Base-by-base conservation (phyloP, 2,797 vertebrate species). In the Gastrophryne carolinensis region DNA sequence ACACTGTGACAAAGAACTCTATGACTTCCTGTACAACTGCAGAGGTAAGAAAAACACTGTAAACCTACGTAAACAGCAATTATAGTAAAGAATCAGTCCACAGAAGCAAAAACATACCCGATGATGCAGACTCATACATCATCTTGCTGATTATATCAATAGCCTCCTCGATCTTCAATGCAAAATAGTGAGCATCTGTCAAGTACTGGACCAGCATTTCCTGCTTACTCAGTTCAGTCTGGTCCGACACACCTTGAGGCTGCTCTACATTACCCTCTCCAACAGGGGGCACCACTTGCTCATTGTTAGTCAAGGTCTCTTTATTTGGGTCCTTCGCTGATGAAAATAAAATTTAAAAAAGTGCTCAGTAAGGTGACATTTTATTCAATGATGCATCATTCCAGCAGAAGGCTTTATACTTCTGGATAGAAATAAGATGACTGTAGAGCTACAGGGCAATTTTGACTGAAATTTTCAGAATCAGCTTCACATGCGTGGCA, bases 21-120 rank as follows among this genome's bases (percentile, higher is more conserved):
- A 98, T 94, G 1, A 94, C 93, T 86, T 99, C 96, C 85, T 96
- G 97, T n/a, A 98, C 96, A 84, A 99, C 98, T 99, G 82, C 56
- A 61, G 70, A 44, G 79, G 71, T 54, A 65, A 9, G 74, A 47
- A 75, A n/a, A 13, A 11, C 5, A 27, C 5, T 6, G 2, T 12
- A 4, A 7, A 23, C 12, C 23, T 19, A 19, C 23, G 5, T 12
- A 26, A 23, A 23, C 7, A 9, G 50, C 7, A 23, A 24, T 17
- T 32, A 34, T 8, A 41, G 17, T 24, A 13, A 7, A 24, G 5
- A 13, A 41, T 24, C 8, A 27, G 4, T 1, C 9, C 12, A 2
- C 13, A 26, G 7, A 17, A 11, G 1, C 1, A 34, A 13, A n/a
- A n/a, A 26, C 41, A 1, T 4, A 69, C n/a, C 41, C 30, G 61